Evolutionary conservation across 2,888 invertebrate species (phyloP), one percentile per base, ranked within the genome.

Genomic region (Heliconius charithonia): DNA sequence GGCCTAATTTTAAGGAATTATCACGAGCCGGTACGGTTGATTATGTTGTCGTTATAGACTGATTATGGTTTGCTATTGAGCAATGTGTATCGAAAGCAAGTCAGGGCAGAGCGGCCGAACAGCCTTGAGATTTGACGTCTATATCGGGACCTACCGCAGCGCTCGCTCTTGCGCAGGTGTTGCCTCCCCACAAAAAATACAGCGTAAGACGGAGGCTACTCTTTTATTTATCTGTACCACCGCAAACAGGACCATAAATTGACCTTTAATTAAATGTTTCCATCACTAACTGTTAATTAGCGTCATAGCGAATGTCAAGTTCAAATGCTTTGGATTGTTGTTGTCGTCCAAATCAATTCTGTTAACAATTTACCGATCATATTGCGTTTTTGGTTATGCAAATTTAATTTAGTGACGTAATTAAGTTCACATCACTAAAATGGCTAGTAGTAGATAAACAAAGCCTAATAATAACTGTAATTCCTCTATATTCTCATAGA

Each of bases 141-240:
- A 93, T 94, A 93, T 94, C 93, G 93, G 89, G 94, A 95, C 94
- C 94, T 91, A 95, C 94, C 94, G 94, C 94, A 93, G 93, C 92
- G 92, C 84, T 87, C 89, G 85, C 86, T 89, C 90, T 88, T 88
- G 90, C 88, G 94, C 94, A 93, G 94, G 94, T 94, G 94, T 93
- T 92, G 89, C 88, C 84, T 83, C 86, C 87, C 84, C 84, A 91
- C 87, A 92, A 92, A 94, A 92, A 93, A 93, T 88, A 86, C 86
- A 89, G 92, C 93, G 94, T 94, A 94, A 93, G 88, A 89, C 92
- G 90, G 92, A 87, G 88, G 91, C 92, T 89, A 87, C 86, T 86
- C 88, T 89, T 88, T 88, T 90, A 88, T 89, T 90, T 90, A 90
- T 89, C 89, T 87, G 86, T 85, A 86, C 84, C 88, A 88, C 84